Evolutionary conservation across 2,797 vertebrate species (phyloP).

Genomic region (Falco peregrinus): DNA sequence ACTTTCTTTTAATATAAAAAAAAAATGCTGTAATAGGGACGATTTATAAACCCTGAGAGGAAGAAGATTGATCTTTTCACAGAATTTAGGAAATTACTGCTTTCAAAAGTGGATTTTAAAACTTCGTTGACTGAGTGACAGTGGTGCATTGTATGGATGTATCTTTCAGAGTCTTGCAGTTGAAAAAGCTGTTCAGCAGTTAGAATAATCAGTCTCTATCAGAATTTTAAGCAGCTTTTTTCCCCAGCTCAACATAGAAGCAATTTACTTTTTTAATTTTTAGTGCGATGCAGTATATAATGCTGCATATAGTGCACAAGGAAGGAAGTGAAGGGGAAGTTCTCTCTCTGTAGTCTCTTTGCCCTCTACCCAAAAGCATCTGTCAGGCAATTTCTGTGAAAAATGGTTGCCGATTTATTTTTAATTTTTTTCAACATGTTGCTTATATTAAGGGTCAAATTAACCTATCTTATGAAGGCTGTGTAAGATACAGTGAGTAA

Average conservation of each 20-base stretch:
- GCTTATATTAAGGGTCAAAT: not conserved
- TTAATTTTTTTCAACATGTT: not conserved
- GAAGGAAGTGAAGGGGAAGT: not conserved
- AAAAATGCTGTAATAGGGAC: not conserved
- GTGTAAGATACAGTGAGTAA: not conserved
- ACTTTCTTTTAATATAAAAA: conserved; percentile 42
- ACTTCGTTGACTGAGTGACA: conserved; percentile 62
- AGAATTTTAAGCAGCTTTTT: conserved; percentile 27
- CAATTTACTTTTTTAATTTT: not conserved
- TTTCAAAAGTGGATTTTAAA: conserved; percentile 60
- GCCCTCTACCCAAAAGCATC: not conserved
- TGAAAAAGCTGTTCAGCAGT: conserved; percentile 41
- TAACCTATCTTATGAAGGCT: not conserved
- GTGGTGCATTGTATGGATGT: conserved; percentile 33
- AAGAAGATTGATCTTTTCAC: conserved; percentile 50
- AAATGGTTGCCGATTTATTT: not conserved
- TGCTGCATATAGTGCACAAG: not conserved
- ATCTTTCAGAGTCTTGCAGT: conserved; percentile 16
- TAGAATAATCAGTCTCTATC: conserved; percentile 14
- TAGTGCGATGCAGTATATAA: not conserved
- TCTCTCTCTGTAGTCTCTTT: not conserved
- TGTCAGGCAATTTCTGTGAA: not conserved
- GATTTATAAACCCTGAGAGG: conserved; percentile 42
- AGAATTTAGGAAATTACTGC: conserved; percentile 66
- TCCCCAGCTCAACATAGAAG: not conserved